Base-by-base conservation (phyloP, 2,888 invertebrate genomes). In the Holacanthella duospinosa region DNA sequence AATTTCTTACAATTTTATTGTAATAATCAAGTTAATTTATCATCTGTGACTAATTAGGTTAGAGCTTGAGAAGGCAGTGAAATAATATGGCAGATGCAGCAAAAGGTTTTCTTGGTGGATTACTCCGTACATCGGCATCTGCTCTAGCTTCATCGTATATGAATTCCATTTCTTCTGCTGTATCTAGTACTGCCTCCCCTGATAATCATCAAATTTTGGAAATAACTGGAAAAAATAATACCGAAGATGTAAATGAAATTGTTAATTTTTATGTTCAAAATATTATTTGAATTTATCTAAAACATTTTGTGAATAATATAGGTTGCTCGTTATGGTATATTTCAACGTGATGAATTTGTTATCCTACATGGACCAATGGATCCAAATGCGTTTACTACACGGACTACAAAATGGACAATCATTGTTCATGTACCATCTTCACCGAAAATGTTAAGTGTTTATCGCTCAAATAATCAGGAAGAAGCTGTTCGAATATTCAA, bases 341-440 rank as follows among this genome's bases (percentile, higher is more conserved):
- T 36, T 1, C 12, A 27, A 2, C 64, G 72, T n/a, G 44, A 54
- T 12, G 65, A 62, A 26, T 62, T 59, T 29, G 29, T 72, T 0
- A 57, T 71, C 21, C 60, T 71, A 26, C 67, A 72, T 55, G 70
- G 70, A 9, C 69, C 69, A 1, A 54, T 66, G 28, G 58, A 60
- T 4, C 28, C 27, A 6, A 43, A 27, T 21, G 19, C 26, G 16
- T 48, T 48, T 21, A 21, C 19, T 0, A 3, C 60, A 19, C 43
- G 36, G 9, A 64, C 64, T 29, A 24, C 64, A 3, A 54, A 43
- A 9, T 71, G 55, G 26, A 68, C 68, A 43, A 64, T 72, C 9
- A 69, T 72, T 36, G 64, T 70, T n/a, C 72, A 72, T 60, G 60
- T 63, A 1, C 68, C 71, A 6, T 58, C 59, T 27, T 62, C 66